Conservation (phyloP, 2,113 vertebrate genomes). For the Percina caprodes region DNA sequence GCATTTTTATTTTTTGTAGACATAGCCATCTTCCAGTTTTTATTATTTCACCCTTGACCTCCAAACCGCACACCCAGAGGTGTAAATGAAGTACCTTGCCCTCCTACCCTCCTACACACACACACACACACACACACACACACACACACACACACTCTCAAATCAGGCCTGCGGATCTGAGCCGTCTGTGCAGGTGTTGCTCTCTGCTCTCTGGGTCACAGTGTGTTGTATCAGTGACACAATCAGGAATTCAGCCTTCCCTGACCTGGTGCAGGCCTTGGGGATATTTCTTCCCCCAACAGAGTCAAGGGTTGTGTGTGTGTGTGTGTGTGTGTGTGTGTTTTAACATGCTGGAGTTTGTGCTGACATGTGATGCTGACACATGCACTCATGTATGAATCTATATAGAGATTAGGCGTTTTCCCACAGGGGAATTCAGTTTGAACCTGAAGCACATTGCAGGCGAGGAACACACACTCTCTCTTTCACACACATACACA, state of each 20-base stretch:
- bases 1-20: no score
- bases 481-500: background rate
- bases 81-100: constrained; percentile 49
- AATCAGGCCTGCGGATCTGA: constrained; percentile 45
- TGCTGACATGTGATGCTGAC: constrained; percentile 24
- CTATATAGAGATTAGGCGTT: constrained; percentile 32
- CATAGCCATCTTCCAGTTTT: background rate
- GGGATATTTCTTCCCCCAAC: constrained; percentile 15
- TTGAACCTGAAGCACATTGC: constrained; percentile 23
- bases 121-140: constrained; percentile 10
- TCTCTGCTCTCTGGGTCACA: constrained; percentile 63
- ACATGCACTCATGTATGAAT: constrained; percentile 12
- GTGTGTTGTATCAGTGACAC: constrained; percentile 50
- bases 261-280: constrained; percentile 20
- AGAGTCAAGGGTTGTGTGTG: constrained; percentile 19
- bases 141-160: background rate
- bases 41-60: background rate
- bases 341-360: constrained; percentile 15
- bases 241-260: constrained; percentile 43
- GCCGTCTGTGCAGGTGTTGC: constrained; percentile 4
- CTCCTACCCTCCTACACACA: constrained; percentile 18
- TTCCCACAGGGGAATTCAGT: constrained; percentile 3
- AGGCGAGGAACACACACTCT: background rate
- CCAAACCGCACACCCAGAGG: background rate
- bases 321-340: constrained; percentile 11